These are phyloP conservation scores for Ladona fulva DNA, from an alignment of 1,140 invertebrate genomes.

Conservation along the genomic window DNA sequence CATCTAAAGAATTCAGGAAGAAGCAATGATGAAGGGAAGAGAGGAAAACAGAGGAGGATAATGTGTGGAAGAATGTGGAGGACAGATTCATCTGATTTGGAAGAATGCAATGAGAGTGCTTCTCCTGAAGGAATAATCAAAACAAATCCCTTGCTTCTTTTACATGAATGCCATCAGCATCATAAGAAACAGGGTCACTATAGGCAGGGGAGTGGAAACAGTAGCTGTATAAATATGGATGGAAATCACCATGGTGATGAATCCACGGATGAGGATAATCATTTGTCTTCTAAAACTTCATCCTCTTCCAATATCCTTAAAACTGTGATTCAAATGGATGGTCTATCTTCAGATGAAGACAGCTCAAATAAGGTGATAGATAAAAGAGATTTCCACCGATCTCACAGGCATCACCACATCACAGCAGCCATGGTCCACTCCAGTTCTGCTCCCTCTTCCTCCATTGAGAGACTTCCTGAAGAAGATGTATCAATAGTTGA, in stretches of 20 bases:
- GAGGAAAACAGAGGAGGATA: not conserved
- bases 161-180: not conserved
- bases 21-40: not conserved
- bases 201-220: not conserved
- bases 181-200: not conserved
- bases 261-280: not conserved
- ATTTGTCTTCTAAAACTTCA: not conserved
- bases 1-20: not conserved
- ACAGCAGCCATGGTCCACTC: not conserved
- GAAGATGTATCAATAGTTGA: constrained; percentile 76
- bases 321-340: not conserved
- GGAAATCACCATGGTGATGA: not conserved
- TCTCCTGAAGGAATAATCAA: not conserved
- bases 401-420: not conserved
- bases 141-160: not conserved
- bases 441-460: not conserved
- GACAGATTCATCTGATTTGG: not conserved
- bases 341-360: not conserved
- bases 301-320: not conserved
- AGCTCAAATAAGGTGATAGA: not conserved
- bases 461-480: constrained; percentile 59
- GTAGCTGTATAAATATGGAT: not conserved
- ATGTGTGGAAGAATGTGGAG: not conserved
- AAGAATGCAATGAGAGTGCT: not conserved
- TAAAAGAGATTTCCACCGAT: not conserved